Evolutionary conservation across 2,888 invertebrate species (phyloP).

Genomic region (Erebia palarica): DNA sequence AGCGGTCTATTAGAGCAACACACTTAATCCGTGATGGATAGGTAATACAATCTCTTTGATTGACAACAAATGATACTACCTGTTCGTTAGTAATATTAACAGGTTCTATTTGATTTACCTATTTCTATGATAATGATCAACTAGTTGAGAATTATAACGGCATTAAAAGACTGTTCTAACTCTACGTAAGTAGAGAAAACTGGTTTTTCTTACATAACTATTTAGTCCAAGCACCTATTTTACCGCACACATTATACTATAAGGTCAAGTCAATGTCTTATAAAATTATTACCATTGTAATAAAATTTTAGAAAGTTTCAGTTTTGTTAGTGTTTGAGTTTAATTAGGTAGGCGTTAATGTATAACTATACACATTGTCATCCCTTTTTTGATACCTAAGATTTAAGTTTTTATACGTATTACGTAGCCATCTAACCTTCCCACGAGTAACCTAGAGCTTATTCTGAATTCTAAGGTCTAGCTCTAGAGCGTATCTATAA

Average conservation of each 20-base stretch:
- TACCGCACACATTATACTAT: not conserved
- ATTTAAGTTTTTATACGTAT: too few relatives aligned
- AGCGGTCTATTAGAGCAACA: not conserved
- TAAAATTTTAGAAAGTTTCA: too few relatives aligned
- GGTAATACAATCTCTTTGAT: slow-evolving; percentile 19
- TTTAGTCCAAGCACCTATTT: slow-evolving; percentile 2
- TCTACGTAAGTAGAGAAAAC: slow-evolving; percentile 16
- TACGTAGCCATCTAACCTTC: too few relatives aligned
- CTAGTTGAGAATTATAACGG: slow-evolving; percentile 31
- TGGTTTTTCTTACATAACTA: slow-evolving; percentile 16
- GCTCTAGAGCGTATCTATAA: too few relatives aligned
- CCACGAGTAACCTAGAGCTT: too few relatives aligned
- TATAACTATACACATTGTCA: too few relatives aligned
- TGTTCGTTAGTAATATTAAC: slow-evolving; percentile 23
- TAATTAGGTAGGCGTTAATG: too few relatives aligned
- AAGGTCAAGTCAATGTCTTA: slow-evolving; percentile 2
- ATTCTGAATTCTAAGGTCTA: too few relatives aligned
- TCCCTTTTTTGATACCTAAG: too few relatives aligned
- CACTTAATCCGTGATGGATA: slow-evolving; percentile 14
- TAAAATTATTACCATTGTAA: too few relatives aligned
- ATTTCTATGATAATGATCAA: slow-evolving; percentile 32
- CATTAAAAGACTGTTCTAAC: slow-evolving; percentile 22
- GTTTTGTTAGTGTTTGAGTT: too few relatives aligned
- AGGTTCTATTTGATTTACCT: slow-evolving; percentile 34
- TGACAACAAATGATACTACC: slow-evolving; percentile 28